Evolutionary conservation across 1,140 invertebrate genomes (phyloP).

Genomic region (Pygmarrhopalites habei): DNA sequence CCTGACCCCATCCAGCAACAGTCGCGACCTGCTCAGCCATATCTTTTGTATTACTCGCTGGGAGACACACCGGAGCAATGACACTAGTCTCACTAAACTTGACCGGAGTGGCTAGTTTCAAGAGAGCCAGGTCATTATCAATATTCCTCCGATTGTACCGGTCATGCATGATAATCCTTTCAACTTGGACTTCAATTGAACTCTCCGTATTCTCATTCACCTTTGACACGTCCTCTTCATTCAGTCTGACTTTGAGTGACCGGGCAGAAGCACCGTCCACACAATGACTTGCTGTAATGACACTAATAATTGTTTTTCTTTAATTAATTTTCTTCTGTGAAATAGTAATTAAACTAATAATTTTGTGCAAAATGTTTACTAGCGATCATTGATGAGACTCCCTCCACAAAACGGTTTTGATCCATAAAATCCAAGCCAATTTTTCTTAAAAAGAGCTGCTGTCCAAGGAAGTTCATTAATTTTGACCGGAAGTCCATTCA

Average conservation of each 20-base stretch:
- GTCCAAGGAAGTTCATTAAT: conserved; percentile 62
- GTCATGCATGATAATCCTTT: conserved; percentile 30
- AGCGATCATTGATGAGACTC: conserved; percentile 26
- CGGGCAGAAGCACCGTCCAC: conserved; percentile 22
- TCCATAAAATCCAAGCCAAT: conserved; percentile 22
- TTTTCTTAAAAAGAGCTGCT: conserved; percentile 23
- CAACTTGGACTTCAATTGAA: conserved; percentile 45
- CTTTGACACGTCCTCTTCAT: conserved; percentile 26
- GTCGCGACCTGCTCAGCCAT: conserved; percentile 18
- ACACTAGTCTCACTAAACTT: not conserved
- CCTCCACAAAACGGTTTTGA: conserved; percentile 23
- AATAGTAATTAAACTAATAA: conserved; percentile 4
- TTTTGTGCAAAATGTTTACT: too few relatives aligned
- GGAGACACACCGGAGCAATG: conserved; percentile 20
- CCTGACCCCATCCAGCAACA: conserved; percentile 57
- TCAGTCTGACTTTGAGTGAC: not conserved
- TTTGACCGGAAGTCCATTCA: conserved; percentile 61
- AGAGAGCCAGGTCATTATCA: conserved; percentile 35
- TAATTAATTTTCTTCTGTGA: not conserved
- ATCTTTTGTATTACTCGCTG: conserved; percentile 19
- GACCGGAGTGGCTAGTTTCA: conserved; percentile 11
- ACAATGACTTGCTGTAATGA: conserved; percentile 28
- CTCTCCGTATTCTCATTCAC: conserved; percentile 44
- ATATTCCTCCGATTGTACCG: conserved; percentile 29
- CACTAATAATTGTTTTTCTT: too few relatives aligned